Evolutionary conservation across 2,113 vertebrate species (phyloP).

Genomic region (Mugil cephalus): DNA sequence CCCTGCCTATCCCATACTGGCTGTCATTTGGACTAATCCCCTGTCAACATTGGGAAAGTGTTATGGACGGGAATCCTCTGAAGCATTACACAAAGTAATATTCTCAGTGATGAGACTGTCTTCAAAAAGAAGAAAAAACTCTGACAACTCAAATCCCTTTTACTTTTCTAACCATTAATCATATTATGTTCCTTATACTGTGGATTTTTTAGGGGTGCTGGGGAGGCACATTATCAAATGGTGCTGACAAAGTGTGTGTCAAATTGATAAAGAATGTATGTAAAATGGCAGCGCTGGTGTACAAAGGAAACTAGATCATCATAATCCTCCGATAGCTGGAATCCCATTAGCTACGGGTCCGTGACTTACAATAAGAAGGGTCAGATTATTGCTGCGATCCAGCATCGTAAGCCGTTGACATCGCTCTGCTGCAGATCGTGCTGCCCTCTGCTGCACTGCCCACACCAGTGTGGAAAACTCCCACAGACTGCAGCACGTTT

Average conservation of each 20-base stretch:
- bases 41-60: slow-evolving; percentile 61
- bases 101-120: slow-evolving; percentile 54
- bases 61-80: slow-evolving; percentile 67
- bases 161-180: slow-evolving; percentile 56
- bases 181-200: slow-evolving; percentile 27
- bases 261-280: slow-evolving; percentile 69
- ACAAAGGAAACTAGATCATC: slow-evolving; percentile 60
- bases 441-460: slow-evolving; percentile 62
- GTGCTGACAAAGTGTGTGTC: slow-evolving; percentile 62
- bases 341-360: slow-evolving; percentile 74
- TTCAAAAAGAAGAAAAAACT: slow-evolving; percentile 55
- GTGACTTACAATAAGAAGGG: slow-evolving; percentile 72
- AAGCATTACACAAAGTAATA: slow-evolving; percentile 61
- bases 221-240: slow-evolving; percentile 29
- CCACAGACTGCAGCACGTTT: not conserved
- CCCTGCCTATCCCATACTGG: slow-evolving; percentile 32
- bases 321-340: slow-evolving; percentile 70
- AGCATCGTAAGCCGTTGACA: slow-evolving; percentile 51
- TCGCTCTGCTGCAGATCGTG: slow-evolving; percentile 41
- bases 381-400: slow-evolving; percentile 67
- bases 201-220: not conserved
- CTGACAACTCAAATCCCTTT: slow-evolving; percentile 50
- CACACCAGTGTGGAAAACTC: slow-evolving; percentile 24
- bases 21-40: slow-evolving; percentile 67
- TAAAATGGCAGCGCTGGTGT: slow-evolving; percentile 51